These are phyloP conservation scores for Ctenodactylus gundi DNA, from an alignment of 2,113 vertebrate genomes.

Conservation along the genomic window DNA sequence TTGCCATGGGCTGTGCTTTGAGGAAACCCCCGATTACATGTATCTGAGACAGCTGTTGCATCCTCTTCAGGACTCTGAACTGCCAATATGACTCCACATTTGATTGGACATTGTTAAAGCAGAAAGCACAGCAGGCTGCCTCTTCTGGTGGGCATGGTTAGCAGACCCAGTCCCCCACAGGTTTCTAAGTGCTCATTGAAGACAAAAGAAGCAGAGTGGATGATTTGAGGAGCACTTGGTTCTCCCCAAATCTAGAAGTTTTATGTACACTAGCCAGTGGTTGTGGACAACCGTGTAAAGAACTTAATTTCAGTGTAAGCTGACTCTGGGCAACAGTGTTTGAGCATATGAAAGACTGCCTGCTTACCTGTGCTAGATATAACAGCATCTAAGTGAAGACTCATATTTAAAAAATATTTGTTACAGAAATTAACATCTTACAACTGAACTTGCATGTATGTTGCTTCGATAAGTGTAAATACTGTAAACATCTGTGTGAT, in stretches of 20 bases:
- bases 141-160: constrained; percentile 92
- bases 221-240: constrained; percentile 87
- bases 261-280: constrained; percentile 84
- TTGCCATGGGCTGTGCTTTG: too few species aligned
- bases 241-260: constrained; percentile 87
- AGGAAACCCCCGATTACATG: constrained; percentile 94
- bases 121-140: constrained; percentile 92
- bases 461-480: constrained; percentile 94
- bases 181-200: constrained; percentile 85
- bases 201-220: constrained; percentile 83
- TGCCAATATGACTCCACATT: constrained; percentile 94
- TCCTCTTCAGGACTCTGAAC: constrained; percentile 94
- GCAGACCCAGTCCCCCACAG: constrained; percentile 91
- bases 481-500: constrained; percentile 91
- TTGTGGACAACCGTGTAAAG: constrained; percentile 85
- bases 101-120: constrained; percentile 94
- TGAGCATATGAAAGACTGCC: constrained; percentile 73
- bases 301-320: constrained; percentile 83
- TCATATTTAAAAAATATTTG: constrained; percentile 91
- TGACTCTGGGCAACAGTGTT: constrained; percentile 75
- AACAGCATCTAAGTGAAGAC: constrained; percentile 87
- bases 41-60: constrained; percentile 92
- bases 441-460: constrained; percentile 93
- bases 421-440: constrained; percentile 91
- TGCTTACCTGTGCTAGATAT: constrained; percentile 86